Evolutionary conservation across 2,888 invertebrate genomes (phyloP), one percentile per base, ranked within the genome.

Genomic region (Tiliacea aurago): DNA sequence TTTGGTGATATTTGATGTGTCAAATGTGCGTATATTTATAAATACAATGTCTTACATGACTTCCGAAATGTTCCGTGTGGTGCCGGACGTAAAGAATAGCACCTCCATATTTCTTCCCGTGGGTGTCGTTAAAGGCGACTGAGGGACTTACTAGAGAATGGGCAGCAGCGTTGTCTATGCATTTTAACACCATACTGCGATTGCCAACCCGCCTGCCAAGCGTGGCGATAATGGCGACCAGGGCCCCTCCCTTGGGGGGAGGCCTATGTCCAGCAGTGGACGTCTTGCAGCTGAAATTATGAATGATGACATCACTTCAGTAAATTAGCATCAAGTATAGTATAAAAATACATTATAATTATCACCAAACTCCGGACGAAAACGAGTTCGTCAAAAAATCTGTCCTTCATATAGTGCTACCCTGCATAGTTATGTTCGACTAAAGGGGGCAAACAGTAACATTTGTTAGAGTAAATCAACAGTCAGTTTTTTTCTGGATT

Each of bases 1-100:
- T 80, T 69, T 59, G 33, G 37, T 45, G 70, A 58, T 68, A 70
- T 67, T 75, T 61, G 53, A 62, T 66, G 43, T 62, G 18, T 9
- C 47, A 11, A 43, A 28, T 65, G 43, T 72, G 49, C 1, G 15
- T 28, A 13, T 37, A 23, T 53, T 67, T 71, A 45, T 59, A 28
- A 49, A n/a, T 56, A 62, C 28, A 53, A 45, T 53, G 15, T 28
- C 6, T 55, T 18, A 53, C 9, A 23, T 33, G 20, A 33, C 15
- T 58, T 47, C 33, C 28, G 28, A 28, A 28, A 28, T 28, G 28
- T 28, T 28, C 28, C 28, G 28, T 28, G 28, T 28, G 28, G 1
- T 28, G 28, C 28, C 28, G 28, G 28, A 28, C 28, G 28, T 28
- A 28, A 28, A 28, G 28, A 28, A 28, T 28, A 28, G 28, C 28